Conservation (phyloP, 2,797 vertebrate species). For the Acipenser oxyrinchus region DNA sequence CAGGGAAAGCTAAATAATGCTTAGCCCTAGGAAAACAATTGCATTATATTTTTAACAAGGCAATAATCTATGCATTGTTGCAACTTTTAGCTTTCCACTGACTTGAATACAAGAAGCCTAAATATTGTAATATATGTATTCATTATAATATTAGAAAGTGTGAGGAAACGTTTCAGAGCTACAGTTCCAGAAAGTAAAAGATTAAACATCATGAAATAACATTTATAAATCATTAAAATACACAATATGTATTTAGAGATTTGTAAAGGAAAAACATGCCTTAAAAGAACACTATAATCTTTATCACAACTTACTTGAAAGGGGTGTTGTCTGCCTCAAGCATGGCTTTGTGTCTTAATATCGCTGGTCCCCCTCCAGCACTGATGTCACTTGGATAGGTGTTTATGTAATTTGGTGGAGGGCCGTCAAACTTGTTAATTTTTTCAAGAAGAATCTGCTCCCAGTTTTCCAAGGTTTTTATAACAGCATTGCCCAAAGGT, state of each 20-base stretch:
- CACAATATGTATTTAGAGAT: neutral
- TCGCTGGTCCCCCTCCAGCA: conserved; percentile 74
- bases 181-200: too few relatives aligned
- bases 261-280: neutral
- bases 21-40: conserved; percentile 63
- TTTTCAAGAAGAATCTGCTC: conserved; percentile 85
- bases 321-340: conserved; percentile 95
- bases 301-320: conserved; percentile 73
- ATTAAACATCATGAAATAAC: neutral
- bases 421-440: conserved; percentile 90
- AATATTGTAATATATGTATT: too few relatives aligned
- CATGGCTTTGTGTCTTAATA: conserved; percentile 93
- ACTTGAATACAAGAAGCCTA: too few relatives aligned
- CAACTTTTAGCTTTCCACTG: too few relatives aligned
- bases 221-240: neutral
- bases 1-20: conserved; percentile 84
- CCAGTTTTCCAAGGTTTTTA: conserved; percentile 95
- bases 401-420: conserved; percentile 93
- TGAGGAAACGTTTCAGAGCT: too few relatives aligned
- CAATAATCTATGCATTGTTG: too few relatives aligned
- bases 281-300: neutral
- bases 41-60: neutral
- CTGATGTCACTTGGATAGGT: conserved; percentile 78
- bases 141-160: too few relatives aligned
- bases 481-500: conserved; percentile 78